Evolutionary conservation across 2,888 invertebrate species (phyloP), one percentile per base, ranked within the genome.

Genomic region (Heliconius charithonia): DNA sequence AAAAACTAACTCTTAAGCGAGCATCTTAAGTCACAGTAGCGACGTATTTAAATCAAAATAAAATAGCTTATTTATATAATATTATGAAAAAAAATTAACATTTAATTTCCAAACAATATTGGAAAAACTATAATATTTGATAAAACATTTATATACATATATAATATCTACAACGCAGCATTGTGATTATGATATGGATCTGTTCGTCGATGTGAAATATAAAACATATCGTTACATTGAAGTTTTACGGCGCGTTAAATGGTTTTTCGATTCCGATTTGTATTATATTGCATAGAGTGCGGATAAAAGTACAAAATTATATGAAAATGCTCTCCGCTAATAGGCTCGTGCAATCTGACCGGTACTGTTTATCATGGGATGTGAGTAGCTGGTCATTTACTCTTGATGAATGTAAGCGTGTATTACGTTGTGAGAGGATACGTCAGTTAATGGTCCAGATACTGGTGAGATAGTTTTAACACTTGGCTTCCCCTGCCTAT

Each of bases 371-470:
- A 81, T 80, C 71, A 76, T 74, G 73, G 27, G 59, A 41, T 70
- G 73, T 73, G 63, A 77, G 72, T 70, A 37, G 37, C 10, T 37
- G 32, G 9, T 37, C 72, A 75, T 67, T 75, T 80, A 76, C 70
- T 74, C 70, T 65, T 65, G 65, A 71, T 29, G 51, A 73, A 70
- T 79, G 69, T 76, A 76, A 76, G 76, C 73, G 41, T 69, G 77
- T 71, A 63, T 84, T 84, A 83, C 83, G 85, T 85, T 83, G 85
- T 83, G 85, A 86, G 86, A 86, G 85, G 84, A 76, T 76, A 77
- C 83, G 87, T 87, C 88, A 89, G 89, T 89, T 89, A 89, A 87
- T 83, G 82, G 84, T 78, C 79, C 51, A 51, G 19, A 7, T 19
- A 19, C 51, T 3, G 19, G 19, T 19, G 51, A 51, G 16, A 41